Evolutionary conservation across 2,888 invertebrate genomes (phyloP).

Genomic region (Lasioglossum malachurum): DNA sequence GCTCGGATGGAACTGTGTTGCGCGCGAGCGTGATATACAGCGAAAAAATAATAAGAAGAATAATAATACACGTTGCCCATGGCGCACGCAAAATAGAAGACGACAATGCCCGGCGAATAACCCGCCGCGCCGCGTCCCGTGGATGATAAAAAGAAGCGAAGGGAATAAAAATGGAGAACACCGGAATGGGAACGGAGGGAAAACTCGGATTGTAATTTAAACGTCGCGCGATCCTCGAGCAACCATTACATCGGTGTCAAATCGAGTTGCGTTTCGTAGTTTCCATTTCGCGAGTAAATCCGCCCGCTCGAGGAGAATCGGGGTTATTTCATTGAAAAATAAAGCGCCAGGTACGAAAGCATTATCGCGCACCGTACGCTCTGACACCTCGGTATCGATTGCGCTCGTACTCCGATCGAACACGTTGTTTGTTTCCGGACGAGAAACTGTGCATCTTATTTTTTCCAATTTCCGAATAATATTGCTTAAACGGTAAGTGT

Average conservation of each 20-base stretch:
- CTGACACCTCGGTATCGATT: not conserved
- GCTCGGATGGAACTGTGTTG: slow-evolving; percentile 14
- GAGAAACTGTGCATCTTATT: too few species aligned
- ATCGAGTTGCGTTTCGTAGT: not conserved
- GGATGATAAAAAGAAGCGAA: not conserved
- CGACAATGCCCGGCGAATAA: not conserved
- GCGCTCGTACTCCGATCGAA: not conserved
- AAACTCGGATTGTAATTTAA: not conserved
- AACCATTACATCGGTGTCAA: slow-evolving; percentile 9
- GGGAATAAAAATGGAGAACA: not conserved
- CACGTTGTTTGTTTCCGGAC: not conserved
- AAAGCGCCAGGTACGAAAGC: not conserved
- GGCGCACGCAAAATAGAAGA: not conserved
- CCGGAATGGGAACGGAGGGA: not conserved
- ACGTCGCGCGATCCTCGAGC: slow-evolving; percentile 4
- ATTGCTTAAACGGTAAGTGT: too few species aligned
- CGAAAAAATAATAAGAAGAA: slow-evolving; percentile 19
- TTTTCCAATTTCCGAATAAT: too few species aligned
- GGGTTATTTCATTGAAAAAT: not conserved
- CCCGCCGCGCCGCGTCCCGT: not conserved
- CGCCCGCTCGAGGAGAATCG: not conserved
- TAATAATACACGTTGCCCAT: not conserved
- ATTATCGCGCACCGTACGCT: not conserved
- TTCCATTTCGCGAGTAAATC: not conserved
- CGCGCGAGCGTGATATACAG: slow-evolving; percentile 2